phyloP scores from a whole-genome alignment of 2,888 invertebrate species.

The Rapana venosa region DNA sequence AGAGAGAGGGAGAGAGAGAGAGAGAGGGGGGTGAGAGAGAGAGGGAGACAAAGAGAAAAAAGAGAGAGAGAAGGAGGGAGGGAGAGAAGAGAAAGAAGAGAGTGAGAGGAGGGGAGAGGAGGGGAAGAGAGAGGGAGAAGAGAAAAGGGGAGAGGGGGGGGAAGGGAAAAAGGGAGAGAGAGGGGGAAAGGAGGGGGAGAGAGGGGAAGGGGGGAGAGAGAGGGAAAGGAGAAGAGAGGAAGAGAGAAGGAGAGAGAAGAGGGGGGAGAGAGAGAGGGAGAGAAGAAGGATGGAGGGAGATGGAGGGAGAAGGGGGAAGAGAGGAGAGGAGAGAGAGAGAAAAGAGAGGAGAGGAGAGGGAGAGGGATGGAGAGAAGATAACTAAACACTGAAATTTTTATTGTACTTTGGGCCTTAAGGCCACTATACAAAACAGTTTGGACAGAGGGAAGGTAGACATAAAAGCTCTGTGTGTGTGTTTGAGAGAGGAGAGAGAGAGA shows the following conservation, averaged over 20 bases:
- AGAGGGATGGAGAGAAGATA: background rate
- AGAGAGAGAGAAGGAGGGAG: background rate
- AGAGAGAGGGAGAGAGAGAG: no score
- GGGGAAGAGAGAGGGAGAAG: background rate
- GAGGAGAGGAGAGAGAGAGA: background rate
- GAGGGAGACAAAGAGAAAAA: no score
- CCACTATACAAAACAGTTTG: no score
- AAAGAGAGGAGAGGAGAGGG: background rate
- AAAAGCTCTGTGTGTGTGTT: no score
- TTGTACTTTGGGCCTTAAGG: no score
- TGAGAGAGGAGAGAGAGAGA: no score
- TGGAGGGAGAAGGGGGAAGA: background rate
- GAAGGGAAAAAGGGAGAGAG: background rate
- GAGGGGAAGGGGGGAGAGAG: background rate
- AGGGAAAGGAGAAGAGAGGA: background rate
- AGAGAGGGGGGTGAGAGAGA: background rate
- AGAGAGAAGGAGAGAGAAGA: background rate
- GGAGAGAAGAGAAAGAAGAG: background rate
- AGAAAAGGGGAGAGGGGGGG: background rate
- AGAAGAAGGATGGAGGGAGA: background rate
- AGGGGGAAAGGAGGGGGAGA: background rate
- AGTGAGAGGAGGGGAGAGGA: background rate
- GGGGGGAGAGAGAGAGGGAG: background rate
- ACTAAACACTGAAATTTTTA: no score
- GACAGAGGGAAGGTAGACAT: no score